Percentiles rank a stretch among this genome's conserved stretches.
Conservation (phyloP, 2,888 invertebrate species). For the Syritta pipiens region DNA sequence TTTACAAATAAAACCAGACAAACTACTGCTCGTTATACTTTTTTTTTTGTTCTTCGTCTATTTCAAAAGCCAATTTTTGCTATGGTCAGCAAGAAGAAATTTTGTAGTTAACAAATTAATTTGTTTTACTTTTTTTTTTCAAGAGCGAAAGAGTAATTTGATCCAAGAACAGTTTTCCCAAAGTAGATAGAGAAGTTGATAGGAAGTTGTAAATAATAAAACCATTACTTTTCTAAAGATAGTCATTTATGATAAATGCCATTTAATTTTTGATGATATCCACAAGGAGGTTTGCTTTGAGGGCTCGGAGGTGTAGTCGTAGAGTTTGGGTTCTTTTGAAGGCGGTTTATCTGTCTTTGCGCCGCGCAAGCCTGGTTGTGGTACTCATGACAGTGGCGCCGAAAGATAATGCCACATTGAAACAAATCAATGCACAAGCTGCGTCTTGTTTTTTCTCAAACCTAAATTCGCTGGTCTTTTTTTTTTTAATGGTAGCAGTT, state of each 20-base stretch:
- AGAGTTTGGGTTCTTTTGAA: too few species aligned
- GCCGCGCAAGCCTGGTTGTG: too few species aligned
- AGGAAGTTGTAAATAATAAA: background rate
- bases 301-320: too few species aligned
- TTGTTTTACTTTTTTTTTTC: background rate
- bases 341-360: too few species aligned
- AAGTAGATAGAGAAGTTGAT: background rate
- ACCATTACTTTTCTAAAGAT: background rate
- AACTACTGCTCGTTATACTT: constrained; percentile 48
- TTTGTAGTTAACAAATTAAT: constrained; percentile 29
- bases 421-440: too few species aligned
- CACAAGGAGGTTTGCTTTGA: background rate
- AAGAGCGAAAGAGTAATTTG: background rate
- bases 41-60: constrained; percentile 17
- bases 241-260: background rate
- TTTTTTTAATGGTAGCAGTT: too few species aligned
- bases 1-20: constrained; percentile 79
- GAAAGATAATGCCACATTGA: too few species aligned
- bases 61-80: constrained; percentile 18
- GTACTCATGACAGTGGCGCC: too few species aligned
- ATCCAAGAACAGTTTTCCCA: background rate
- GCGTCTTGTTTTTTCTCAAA: too few species aligned
- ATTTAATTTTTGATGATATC: background rate
- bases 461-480: too few species aligned
- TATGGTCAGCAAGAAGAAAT: constrained; percentile 10